Conservation (phyloP, 2,113 vertebrate species). For the Pheucticus melanocephalus region DNA sequence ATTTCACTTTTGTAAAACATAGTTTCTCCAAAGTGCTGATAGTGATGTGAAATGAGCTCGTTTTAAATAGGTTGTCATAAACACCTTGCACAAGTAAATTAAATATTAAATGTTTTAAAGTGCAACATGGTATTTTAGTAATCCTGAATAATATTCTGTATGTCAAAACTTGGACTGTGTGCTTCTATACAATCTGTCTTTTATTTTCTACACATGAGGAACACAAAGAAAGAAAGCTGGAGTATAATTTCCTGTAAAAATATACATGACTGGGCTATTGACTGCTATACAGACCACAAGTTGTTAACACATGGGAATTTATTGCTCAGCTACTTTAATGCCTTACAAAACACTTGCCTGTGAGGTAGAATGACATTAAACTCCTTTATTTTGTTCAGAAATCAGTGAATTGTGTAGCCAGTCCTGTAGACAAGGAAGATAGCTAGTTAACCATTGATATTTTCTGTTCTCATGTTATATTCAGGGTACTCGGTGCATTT, state of each 20-base stretch:
- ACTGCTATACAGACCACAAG: conserved; percentile 26
- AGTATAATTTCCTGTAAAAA: conserved; percentile 36
- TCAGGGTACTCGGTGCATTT: not conserved
- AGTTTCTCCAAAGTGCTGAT: not conserved
- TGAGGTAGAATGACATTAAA: not conserved
- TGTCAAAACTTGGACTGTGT: not conserved
- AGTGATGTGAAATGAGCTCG: not conserved
- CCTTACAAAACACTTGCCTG: not conserved
- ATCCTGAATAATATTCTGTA: not conserved
- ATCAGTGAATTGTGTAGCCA: not conserved
- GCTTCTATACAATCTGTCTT: not conserved
- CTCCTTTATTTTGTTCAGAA: conserved; percentile 36
- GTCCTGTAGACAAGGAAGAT: not conserved
- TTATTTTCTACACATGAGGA: conserved; percentile 44
- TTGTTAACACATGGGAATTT: conserved; percentile 33
- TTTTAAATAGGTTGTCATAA: not conserved
- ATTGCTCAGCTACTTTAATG: conserved; percentile 24
- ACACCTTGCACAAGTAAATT: not conserved
- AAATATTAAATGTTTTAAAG: not conserved
- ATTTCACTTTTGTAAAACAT: not conserved
- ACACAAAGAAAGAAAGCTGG: not conserved
- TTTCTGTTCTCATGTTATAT: not conserved
- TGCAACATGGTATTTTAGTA: not conserved
- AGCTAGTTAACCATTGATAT: not conserved
- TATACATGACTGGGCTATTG: not conserved